Conservation (phyloP, 1,140 invertebrate genomes). For the Drosophila insularis region DNA sequence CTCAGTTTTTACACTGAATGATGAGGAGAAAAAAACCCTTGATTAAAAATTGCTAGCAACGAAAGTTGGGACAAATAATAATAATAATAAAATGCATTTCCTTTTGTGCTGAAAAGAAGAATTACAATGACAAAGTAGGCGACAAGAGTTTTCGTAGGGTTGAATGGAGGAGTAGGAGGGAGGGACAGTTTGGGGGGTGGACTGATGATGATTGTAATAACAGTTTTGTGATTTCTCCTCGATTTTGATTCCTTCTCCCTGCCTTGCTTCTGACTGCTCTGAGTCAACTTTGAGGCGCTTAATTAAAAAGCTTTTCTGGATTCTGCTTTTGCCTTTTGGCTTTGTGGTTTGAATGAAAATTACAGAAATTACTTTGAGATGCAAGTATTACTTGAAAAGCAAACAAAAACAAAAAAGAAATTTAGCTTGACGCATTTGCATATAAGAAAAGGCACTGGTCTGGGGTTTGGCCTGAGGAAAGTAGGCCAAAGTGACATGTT, state of each 20-base stretch:
- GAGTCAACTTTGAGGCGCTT: constrained; percentile 65
- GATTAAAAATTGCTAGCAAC: constrained; percentile 53
- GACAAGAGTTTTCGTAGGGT: constrained; percentile 32
- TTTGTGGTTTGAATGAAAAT: constrained; percentile 35
- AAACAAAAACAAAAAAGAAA: neutral
- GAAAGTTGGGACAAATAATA: constrained; percentile 63
- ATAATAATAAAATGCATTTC: constrained; percentile 77
- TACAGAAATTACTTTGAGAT: constrained; percentile 10
- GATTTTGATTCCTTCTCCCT: constrained; percentile 49
- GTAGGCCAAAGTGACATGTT: constrained; percentile 67
- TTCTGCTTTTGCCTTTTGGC: constrained; percentile 7
- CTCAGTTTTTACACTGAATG: neutral
- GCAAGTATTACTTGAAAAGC: neutral
- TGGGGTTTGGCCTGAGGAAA: constrained; percentile 19
- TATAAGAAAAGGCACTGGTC: constrained; percentile 16
- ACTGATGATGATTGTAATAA: constrained; percentile 70
- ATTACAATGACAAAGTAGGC: constrained; percentile 76
- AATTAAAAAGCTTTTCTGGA: constrained; percentile 73
- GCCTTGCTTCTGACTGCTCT: constrained; percentile 27
- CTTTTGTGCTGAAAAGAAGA: constrained; percentile 61
- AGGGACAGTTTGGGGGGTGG: neutral
- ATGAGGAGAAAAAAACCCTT: constrained; percentile 28
- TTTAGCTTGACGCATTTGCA: constrained; percentile 48
- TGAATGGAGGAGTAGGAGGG: constrained; percentile 11
- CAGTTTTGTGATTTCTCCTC: constrained; percentile 61